Conservation (phyloP, 2,888 invertebrate species). For the Drosophila rellima region DNA sequence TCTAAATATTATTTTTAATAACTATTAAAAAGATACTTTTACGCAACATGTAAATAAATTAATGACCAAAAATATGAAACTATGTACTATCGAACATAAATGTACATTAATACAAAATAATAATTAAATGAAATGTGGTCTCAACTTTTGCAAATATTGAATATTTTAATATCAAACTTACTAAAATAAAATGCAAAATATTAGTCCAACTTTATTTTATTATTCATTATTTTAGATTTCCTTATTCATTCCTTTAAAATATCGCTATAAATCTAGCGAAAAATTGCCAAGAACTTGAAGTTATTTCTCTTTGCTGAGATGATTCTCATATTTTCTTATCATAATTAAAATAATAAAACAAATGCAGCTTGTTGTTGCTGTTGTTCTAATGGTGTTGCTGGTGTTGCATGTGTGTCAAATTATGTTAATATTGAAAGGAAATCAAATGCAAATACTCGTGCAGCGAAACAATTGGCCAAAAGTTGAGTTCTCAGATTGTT, state of each 20-base stretch:
- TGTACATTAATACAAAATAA: too few species aligned
- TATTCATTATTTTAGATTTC: too few species aligned
- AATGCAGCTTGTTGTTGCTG: constrained; percentile 17
- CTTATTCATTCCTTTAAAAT: neutral
- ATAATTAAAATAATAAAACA: constrained; percentile 19
- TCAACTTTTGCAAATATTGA: too few species aligned
- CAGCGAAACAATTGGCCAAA: constrained; percentile 38
- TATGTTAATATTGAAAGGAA: constrained; percentile 61
- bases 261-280: neutral
- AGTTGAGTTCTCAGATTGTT: constrained; percentile 59
- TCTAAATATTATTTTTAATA: too few species aligned
- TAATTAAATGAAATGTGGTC: too few species aligned
- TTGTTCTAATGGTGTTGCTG: constrained; percentile 32
- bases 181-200: too few species aligned
- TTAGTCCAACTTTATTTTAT: too few species aligned
- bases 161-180: too few species aligned
- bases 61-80: too few species aligned
- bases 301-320: neutral
- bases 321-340: constrained; percentile 6
- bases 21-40: too few species aligned
- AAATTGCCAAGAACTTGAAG: neutral
- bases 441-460: constrained; percentile 41
- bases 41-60: too few species aligned
- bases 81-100: too few species aligned
- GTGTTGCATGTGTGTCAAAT: constrained; percentile 50